Base-by-base conservation (phyloP, 2,797 vertebrate species). In the Dromococcyx pavoninus region DNA sequence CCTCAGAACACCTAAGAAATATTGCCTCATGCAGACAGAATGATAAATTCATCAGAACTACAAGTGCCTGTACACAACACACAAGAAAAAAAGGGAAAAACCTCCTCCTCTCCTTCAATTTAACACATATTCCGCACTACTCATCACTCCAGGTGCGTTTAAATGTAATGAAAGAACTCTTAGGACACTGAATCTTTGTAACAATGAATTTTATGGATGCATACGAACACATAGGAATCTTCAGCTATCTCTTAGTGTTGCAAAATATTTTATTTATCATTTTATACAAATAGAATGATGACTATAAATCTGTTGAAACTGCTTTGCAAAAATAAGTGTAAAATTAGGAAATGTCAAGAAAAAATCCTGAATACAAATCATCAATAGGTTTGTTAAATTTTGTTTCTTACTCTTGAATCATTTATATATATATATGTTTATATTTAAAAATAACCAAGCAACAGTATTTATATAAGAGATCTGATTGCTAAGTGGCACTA, bases 11-110 rank as follows among this genome's bases (percentile, higher is more conserved):
- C 95, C 93, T 82, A 96, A 23, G 94, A 97, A 97, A 98, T 98
- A 98, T 98, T 97, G 98, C 98, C 96, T 98, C 98, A 98, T 99
- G 98, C 99, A 98, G 97, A 98, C 97, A 93, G 94, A 98, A 97
- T 96, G 95, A 95, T 77, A 97, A 97, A 97, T 81, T 95, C 95
- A 97, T 96, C 95, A 94, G 91, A 97, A 96, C 74, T 89, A 97
- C 95, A 98, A 95, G 79, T 94, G 95, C 85, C 97, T 94, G 95
- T 93, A 97, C 77, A 95, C 73, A 98, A 98, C 97, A 98, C 97
- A 94, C 32, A 82, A 78, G 97, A 98, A 98, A 98, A 98, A 98
- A 98, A 98, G 96, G 97, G 97, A 97, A 97, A 92, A 85, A 91
- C 23, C 10, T 8, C 11, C 72, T 89, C 84, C 72, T 89, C 84